Base-by-base conservation (phyloP, 2,113 vertebrate species). In the Himantopus leucocephalus region DNA sequence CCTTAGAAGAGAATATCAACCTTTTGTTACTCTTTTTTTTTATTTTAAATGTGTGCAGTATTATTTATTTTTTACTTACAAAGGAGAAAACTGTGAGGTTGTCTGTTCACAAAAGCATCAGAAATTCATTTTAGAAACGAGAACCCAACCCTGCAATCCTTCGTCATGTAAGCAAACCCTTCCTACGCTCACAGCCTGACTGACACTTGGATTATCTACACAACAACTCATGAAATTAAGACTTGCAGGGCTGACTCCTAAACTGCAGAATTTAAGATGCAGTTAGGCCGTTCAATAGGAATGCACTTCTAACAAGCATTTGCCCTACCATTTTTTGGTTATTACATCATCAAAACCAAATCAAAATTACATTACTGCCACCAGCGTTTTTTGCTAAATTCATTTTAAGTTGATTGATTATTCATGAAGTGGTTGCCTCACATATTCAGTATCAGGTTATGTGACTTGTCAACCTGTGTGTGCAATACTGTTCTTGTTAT, bases 81-180 rank as follows among this genome's bases (percentile, higher is more conserved):
- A 41, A 87, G 32, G 35, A 77, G 58, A 81, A 91, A 91, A 68
- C 48, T 9, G 35, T 88, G 52, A 85, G 10, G 48, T 63, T 86
- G 34, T 41, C 66, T 78, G 29, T 60, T 85, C 47, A 90, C 59
- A 76, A 78, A 85, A 82, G 59, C 41, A 85, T 72, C 74, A 79
- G 90, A 92, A 37, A 96, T 85, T 90, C 56, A 94, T 86, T 59
- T 79, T 81, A 87, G 81, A 82, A 88, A 90, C 52, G 16, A 88
- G 75, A 94, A 90, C 35, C 39, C 60, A 96, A 67, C 21, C 29
- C 50, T 62, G 26, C 73, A 84, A 72, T 52, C 47, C 16, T 90
- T 92, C 43, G 11, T 81, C 59, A 63, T 41, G 85, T 90, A 96
- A 94, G 60, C 18, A 94, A 96, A 72, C 23, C 29, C 55, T 27